Conservation (phyloP, 2,888 invertebrate genomes). For the Drosophila tanythrix region DNA sequence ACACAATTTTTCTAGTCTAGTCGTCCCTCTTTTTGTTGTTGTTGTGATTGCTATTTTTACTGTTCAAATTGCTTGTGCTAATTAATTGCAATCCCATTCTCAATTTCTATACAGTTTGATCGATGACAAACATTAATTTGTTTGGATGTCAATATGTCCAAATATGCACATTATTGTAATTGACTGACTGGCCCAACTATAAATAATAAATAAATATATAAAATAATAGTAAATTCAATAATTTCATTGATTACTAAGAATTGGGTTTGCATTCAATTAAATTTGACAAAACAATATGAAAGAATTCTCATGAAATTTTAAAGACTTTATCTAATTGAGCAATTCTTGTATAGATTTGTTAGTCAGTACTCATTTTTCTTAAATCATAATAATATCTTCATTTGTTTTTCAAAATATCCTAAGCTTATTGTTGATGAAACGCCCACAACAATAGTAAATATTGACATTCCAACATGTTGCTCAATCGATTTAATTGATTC, state of each 20-base stretch:
- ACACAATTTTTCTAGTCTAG: conserved; percentile 56
- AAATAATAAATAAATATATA: not conserved
- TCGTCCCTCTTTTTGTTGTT: conserved; percentile 19
- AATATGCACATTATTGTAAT: conserved; percentile 4
- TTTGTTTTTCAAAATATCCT: not conserved
- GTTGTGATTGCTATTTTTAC: conserved; percentile 7
- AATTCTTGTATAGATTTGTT: not conserved
- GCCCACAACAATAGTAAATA: conserved; percentile 7
- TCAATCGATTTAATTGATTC: conserved; percentile 58
- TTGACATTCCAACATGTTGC: conserved; percentile 17
- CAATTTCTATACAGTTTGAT: conserved; percentile 50
- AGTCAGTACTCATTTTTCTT: not conserved
- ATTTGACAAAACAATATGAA: not conserved
- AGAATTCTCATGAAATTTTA: not conserved
- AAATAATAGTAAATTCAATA: not conserved
- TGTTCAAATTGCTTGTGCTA: conserved; percentile 55
- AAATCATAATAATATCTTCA: not conserved
- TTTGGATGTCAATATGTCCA: conserved; percentile 36
- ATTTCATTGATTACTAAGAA: not conserved
- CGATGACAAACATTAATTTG: conserved; percentile 54
- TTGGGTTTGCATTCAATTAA: not conserved
- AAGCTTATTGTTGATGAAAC: not conserved
- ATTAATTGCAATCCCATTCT: conserved; percentile 68
- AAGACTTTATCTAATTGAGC: not conserved
- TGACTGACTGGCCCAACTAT: not conserved